Conservation (phyloP, 2,888 invertebrate species). For the Augiades crinisus region DNA sequence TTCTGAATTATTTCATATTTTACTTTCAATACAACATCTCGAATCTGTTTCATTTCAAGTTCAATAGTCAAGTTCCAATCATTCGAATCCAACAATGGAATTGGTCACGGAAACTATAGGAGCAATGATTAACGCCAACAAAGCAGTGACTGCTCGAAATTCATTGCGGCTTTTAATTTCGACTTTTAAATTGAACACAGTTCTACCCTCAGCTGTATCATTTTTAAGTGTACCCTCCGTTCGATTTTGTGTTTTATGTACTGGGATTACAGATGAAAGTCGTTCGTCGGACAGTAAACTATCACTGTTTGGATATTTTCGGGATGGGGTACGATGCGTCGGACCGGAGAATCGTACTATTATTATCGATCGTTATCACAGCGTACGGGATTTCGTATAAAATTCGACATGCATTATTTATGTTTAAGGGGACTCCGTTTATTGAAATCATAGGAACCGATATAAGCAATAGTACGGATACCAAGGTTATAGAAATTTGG, state of each 20-base stretch:
- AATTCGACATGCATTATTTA: slow-evolving; percentile 78
- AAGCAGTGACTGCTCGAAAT: slow-evolving; percentile 25
- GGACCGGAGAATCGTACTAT: slow-evolving; percentile 45
- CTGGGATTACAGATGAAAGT: neutral
- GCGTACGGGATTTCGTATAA: slow-evolving; percentile 47
- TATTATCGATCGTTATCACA: slow-evolving; percentile 59
- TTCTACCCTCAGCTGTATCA: slow-evolving; percentile 24
- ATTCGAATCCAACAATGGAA: slow-evolving; percentile 19
- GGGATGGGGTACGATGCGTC: slow-evolving; percentile 28
- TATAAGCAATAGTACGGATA: slow-evolving; percentile 4
- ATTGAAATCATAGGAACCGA: slow-evolving; percentile 63
- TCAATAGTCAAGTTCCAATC: slow-evolving; percentile 23
- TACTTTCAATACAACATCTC: slow-evolving; percentile 1
- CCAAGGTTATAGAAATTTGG: slow-evolving; percentile 7
- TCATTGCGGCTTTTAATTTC: slow-evolving; percentile 28
- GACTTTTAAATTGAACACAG: slow-evolving; percentile 27
- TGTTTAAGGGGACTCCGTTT: slow-evolving; percentile 61
- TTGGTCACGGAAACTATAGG: slow-evolving; percentile 24
- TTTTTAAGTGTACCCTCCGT: slow-evolving; percentile 4
- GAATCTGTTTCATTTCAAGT: slow-evolving; percentile 21
- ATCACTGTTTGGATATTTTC: slow-evolving; percentile 9
- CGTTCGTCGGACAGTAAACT: neutral
- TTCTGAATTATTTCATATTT: neutral
- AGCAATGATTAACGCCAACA: slow-evolving; percentile 28
- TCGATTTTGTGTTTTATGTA: neutral